phyloP scores from a whole-genome alignment of 92 coral and sea anemone species.

The Phenganax subtilis region DNA sequence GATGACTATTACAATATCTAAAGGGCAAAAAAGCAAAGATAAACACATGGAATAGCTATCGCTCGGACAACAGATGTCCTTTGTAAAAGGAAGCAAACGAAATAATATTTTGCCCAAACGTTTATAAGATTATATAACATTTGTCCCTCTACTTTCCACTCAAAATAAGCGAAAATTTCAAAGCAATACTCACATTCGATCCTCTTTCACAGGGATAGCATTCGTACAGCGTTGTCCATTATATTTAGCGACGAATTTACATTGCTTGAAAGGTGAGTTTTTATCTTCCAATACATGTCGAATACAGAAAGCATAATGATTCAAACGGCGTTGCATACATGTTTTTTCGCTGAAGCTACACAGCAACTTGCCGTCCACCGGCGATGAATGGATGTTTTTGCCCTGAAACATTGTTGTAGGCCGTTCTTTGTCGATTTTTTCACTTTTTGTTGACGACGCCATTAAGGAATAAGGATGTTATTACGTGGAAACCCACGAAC shows the following conservation, averaged over 20 bases:
- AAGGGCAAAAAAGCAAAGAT: conserved; percentile 30
- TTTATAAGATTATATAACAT: neutral
- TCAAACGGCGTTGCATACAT: conserved; percentile 97
- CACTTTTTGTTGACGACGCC: conserved; percentile 42
- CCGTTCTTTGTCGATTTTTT: conserved; percentile 73
- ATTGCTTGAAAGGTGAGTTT: conserved; percentile 98
- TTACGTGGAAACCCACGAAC: conserved; percentile 30
- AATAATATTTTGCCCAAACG: neutral
- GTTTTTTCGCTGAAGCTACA: conserved; percentile 99
- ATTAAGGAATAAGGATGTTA: conserved; percentile 19
- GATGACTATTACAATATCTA: conserved; percentile 98
- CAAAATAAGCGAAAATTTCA: conserved; percentile 22
- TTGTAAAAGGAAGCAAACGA: neutral
- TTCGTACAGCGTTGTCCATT: conserved; percentile 99
- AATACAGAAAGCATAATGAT: conserved; percentile 99
- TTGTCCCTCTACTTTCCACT: neutral
- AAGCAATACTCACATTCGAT: conserved; percentile 79
- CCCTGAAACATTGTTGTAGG: conserved; percentile 84
- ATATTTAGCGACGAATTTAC: conserved; percentile 99
- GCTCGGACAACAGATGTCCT: conserved; percentile 32
- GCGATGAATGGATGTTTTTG: conserved; percentile 99
- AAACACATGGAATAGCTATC: conserved; percentile 13
- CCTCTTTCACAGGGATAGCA: conserved; percentile 93
- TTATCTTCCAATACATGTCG: conserved; percentile 99
- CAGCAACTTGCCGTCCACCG: conserved; percentile 92